Evolutionary conservation across 2,888 invertebrate genomes (phyloP).

Genomic region (Vannuccia rotundouncinata): DNA sequence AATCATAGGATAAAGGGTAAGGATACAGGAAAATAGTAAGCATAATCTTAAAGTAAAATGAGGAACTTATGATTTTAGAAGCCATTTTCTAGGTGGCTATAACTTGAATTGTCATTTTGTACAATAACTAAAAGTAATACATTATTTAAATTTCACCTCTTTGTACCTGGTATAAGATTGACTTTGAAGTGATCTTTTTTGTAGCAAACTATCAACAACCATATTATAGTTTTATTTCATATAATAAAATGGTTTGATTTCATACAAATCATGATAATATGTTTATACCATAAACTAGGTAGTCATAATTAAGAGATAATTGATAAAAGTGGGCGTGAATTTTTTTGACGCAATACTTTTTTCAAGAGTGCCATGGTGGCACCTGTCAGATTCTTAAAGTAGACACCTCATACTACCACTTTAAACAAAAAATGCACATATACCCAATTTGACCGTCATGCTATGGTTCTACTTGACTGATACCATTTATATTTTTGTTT

Average conservation of each 20-base stretch:
- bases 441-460: background rate
- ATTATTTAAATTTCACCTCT: conserved; percentile 11
- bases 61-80: background rate
- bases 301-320: conserved; percentile 21
- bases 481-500: background rate
- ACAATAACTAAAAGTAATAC: background rate
- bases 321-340: background rate
- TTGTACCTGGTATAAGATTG: conserved; percentile 8
- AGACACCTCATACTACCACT: conserved; percentile 11
- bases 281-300: conserved; percentile 22
- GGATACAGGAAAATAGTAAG: conserved; percentile 11
- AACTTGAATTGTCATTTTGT: background rate
- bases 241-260: conserved; percentile 12
- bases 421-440: background rate
- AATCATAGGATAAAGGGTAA: background rate
- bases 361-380: background rate
- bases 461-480: background rate
- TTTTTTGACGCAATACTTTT: background rate
- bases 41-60: background rate
- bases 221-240: background rate
- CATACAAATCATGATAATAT: conserved; percentile 20
- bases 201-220: conserved; percentile 6
- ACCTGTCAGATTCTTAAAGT: background rate
- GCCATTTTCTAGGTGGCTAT: conserved; percentile 7
- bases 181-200: conserved; percentile 26